Conservation (phyloP, 1,140 invertebrate genomes). For the Physella acuta region DNA sequence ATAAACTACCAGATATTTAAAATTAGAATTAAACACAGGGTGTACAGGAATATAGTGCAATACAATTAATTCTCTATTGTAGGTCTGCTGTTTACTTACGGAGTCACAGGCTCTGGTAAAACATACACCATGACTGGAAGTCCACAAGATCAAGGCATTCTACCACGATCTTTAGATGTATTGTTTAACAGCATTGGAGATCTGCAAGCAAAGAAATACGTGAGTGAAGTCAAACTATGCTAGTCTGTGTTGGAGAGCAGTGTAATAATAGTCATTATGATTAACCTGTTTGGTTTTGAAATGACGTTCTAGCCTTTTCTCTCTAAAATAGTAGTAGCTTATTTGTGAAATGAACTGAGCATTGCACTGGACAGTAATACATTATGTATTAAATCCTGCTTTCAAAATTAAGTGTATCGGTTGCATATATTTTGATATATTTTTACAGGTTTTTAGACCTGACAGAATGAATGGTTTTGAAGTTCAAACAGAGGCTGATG, state of each 20-base stretch:
- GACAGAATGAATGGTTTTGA: constrained; percentile 93
- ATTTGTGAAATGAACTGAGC: no score
- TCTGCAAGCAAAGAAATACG: constrained; percentile 63
- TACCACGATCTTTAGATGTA: constrained; percentile 86
- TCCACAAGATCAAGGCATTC: constrained; percentile 76
- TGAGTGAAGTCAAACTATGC: constrained; percentile 37
- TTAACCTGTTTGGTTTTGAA: no score
- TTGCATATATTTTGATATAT: neutral
- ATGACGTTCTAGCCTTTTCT: no score
- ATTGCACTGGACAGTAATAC: no score
- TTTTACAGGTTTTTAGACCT: constrained; percentile 81
- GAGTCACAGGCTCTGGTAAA: constrained; percentile 93
- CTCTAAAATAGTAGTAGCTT: no score
- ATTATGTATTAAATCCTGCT: no score
- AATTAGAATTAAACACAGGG: no score
- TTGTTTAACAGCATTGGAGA: constrained; percentile 85
- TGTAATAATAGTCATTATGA: no score
- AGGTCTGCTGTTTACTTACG: constrained; percentile 83
- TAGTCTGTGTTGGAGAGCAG: no score
- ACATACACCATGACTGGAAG: constrained; percentile 91
- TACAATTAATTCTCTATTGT: neutral
- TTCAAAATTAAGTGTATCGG: neutral
- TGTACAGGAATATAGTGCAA: neutral
- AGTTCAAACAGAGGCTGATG: constrained; percentile 82
- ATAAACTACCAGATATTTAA: neutral